phyloP scores from a whole-genome alignment of 2,113 vertebrate species.

The Maccullochella peelii region DNA sequence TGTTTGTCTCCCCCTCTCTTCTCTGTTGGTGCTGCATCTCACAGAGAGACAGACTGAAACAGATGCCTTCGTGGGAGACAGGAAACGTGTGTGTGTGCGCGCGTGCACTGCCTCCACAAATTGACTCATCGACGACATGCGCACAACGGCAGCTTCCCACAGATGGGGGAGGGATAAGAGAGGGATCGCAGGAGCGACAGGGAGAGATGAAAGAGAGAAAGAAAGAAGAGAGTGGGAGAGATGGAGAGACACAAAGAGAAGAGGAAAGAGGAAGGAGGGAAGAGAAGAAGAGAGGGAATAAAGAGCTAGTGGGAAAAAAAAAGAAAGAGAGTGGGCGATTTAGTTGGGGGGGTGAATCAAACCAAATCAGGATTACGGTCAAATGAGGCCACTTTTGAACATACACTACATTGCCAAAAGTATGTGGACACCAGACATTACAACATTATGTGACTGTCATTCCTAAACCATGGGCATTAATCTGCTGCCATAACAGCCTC shows the following conservation, averaged over 20 bases:
- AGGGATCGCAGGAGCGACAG: slow-evolving; percentile 52
- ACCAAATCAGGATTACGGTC: slow-evolving; percentile 34
- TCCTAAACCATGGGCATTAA: not conserved
- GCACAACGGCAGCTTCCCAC: slow-evolving; percentile 80
- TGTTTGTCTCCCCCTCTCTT: slow-evolving; percentile 55
- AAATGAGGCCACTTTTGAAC: slow-evolving; percentile 49
- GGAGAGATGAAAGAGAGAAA: slow-evolving; percentile 41
- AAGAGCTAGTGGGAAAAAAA: slow-evolving; percentile 53
- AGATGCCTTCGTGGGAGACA: slow-evolving; percentile 82
- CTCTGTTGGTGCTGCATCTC: slow-evolving; percentile 76
- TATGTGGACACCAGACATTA: slow-evolving; percentile 5
- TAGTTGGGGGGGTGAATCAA: slow-evolving; percentile 45
- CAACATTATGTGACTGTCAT: not conserved
- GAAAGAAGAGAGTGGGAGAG: slow-evolving; percentile 49
- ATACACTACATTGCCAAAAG: slow-evolving; percentile 23
- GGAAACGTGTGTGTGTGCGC: slow-evolving; percentile 58
- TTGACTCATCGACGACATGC: slow-evolving; percentile 83
- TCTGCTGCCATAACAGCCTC: slow-evolving; percentile 1
- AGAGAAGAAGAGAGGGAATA: slow-evolving; percentile 33
- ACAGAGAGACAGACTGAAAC: slow-evolving; percentile 78
- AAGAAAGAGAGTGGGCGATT: slow-evolving; percentile 44
- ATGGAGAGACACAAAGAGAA: slow-evolving; percentile 43
- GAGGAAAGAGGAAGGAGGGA: slow-evolving; percentile 11
- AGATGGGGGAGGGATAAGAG: slow-evolving; percentile 79
- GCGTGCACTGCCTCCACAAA: slow-evolving; percentile 79